Evolutionary conservation across 2,113 vertebrate genomes (phyloP).

Genomic region (Carlito syrichta): DNA sequence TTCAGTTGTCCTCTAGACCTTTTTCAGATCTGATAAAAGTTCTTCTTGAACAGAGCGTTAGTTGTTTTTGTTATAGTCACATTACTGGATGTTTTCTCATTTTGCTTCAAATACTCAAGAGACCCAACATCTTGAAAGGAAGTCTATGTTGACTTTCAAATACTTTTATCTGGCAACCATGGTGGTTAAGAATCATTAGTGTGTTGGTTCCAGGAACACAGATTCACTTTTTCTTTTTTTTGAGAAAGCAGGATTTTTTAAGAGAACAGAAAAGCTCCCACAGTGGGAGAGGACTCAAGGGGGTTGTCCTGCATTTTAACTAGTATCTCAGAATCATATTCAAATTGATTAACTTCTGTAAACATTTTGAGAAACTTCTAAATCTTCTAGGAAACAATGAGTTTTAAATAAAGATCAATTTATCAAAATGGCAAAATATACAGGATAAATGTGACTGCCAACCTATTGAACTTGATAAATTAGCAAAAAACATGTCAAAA

Average conservation of each 20-base stretch:
- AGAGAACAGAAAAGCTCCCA: too few species aligned
- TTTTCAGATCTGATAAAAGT: background rate
- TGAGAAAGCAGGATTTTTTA: too few species aligned
- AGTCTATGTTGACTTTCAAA: background rate
- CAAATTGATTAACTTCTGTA: background rate
- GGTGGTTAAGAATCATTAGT: background rate
- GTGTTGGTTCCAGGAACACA: background rate
- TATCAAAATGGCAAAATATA: slow-evolving; percentile 12
- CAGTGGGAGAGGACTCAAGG: too few species aligned
- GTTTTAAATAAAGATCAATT: slow-evolving; percentile 31
- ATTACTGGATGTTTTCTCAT: background rate
- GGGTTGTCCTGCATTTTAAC: too few species aligned
- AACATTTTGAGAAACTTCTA: slow-evolving; percentile 18
- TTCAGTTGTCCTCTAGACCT: background rate
- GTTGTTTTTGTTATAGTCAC: background rate
- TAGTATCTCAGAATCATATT: slow-evolving; percentile 36
- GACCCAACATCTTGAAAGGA: background rate
- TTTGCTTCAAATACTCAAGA: background rate
- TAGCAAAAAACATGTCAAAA: background rate
- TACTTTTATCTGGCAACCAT: background rate
- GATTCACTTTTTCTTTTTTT: too few species aligned
- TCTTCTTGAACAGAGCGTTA: background rate
- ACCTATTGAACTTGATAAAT: background rate
- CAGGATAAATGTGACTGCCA: background rate
- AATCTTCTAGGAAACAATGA: background rate